Percentiles rank a stretch among this genome's conserved stretches.
phyloP scores from a whole-genome alignment of 2,113 vertebrate genomes.

The Heterotis niloticus region DNA sequence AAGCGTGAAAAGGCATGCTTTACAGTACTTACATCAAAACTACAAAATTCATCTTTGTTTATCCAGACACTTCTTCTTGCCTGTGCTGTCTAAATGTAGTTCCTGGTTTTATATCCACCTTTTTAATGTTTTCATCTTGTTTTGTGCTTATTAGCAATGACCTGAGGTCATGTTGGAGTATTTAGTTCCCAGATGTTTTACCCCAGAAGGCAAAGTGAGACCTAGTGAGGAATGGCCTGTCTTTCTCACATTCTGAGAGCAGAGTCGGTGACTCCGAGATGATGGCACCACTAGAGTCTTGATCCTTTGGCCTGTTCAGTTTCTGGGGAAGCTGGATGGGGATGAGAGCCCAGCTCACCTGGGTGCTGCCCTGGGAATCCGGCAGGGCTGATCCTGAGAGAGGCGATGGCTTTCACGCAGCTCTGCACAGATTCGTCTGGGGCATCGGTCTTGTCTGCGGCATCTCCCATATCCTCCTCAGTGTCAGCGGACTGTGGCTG shows the following conservation, averaged over 20 bases:
- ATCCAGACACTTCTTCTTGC: conserved; percentile 57
- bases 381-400: conserved; percentile 87
- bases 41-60: conserved; percentile 26
- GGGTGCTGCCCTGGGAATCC: conserved; percentile 72
- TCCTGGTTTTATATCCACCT: conserved; percentile 51
- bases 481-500: conserved; percentile 48
- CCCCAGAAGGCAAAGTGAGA: conserved; percentile 65
- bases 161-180: conserved; percentile 54
- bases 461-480: conserved; percentile 59
- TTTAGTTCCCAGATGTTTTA: conserved; percentile 58
- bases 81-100: neutral
- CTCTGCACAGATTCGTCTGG: conserved; percentile 92
- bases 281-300: conserved; percentile 75
- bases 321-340: conserved; percentile 64
- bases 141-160: conserved; percentile 69
- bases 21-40: conserved; percentile 57
- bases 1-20: conserved; percentile 78
- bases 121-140: conserved; percentile 49
- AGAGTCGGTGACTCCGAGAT: conserved; percentile 55
- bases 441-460: conserved; percentile 60
- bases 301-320: conserved; percentile 66
- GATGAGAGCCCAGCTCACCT: conserved; percentile 52
- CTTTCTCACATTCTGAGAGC: conserved; percentile 68
- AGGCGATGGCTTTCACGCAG: conserved; percentile 97
- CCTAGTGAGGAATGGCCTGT: conserved; percentile 43